Evolutionary conservation across 2,888 invertebrate genomes (phyloP).

Genomic region (Hydroisotoma schaefferi): DNA sequence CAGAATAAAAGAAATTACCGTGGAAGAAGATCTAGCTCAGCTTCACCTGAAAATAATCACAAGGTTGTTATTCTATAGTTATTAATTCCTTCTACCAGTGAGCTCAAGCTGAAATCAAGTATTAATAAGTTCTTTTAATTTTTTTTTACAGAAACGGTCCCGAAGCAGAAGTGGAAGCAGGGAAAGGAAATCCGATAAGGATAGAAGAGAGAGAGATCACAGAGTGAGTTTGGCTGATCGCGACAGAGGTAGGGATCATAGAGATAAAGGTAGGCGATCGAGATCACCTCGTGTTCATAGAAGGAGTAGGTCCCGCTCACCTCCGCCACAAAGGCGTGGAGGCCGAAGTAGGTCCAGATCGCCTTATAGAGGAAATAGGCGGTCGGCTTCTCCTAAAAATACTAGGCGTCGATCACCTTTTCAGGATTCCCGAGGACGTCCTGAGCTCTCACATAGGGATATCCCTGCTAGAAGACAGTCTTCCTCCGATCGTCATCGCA

Average conservation of each 20-base stretch:
- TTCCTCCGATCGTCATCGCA: slow-evolving; percentile 25
- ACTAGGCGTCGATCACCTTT: slow-evolving; percentile 51
- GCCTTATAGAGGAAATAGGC: not conserved
- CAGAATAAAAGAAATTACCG: slow-evolving; percentile 27
- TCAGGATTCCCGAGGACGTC: slow-evolving; percentile 18
- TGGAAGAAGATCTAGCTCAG: slow-evolving; percentile 23
- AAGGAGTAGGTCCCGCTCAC: slow-evolving; percentile 35
- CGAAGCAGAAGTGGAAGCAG: slow-evolving; percentile 23
- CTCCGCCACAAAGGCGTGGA: not conserved
- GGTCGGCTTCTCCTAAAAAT: slow-evolving; percentile 6
- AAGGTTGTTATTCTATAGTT: slow-evolving; percentile 1
- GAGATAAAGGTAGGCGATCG: slow-evolving; percentile 1
- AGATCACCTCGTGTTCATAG: slow-evolving; percentile 17
- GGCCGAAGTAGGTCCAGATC: slow-evolving; percentile 23
- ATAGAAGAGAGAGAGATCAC: slow-evolving; percentile 2
- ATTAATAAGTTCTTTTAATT: not conserved
- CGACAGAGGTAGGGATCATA: slow-evolving; percentile 5
- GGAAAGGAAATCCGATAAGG: slow-evolving; percentile 17
- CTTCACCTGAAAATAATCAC: slow-evolving; percentile 13
- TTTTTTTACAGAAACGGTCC: slow-evolving; percentile 17
- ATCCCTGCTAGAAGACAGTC: not conserved
- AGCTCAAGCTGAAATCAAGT: not conserved
- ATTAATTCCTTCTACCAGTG: not conserved
- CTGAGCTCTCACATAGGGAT: slow-evolving; percentile 10
- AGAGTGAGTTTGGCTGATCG: slow-evolving; percentile 2